These are phyloP conservation scores for Podabrus alpinus DNA, from an alignment of 2,888 invertebrate species.

Conservation along the genomic window DNA sequence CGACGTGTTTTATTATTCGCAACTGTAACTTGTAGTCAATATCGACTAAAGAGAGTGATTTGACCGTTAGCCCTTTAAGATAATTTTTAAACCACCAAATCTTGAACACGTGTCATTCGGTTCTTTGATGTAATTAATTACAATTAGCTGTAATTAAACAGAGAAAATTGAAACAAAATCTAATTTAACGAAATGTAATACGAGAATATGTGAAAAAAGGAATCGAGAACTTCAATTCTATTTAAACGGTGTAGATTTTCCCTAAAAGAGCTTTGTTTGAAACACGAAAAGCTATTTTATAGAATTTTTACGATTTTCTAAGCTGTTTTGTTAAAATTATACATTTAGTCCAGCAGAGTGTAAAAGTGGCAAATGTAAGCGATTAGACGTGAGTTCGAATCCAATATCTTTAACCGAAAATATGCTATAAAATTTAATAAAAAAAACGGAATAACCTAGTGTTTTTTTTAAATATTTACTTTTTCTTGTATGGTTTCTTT, in stretches of 20 bases:
- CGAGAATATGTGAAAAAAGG: background rate
- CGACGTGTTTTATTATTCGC: constrained; percentile 25
- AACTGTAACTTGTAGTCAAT: constrained; percentile 5
- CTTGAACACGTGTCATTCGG: background rate
- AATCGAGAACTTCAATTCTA: background rate
- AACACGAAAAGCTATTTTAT: background rate
- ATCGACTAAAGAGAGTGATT: background rate
- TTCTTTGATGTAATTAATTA: background rate
- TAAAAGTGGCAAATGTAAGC: background rate
- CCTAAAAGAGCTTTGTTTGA: background rate
- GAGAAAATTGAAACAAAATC: background rate
- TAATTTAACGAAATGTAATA: background rate
- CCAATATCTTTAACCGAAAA: background rate
- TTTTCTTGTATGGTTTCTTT: background rate
- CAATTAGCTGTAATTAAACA: background rate
- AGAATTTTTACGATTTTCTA: background rate
- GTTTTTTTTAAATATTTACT: background rate
- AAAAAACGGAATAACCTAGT: too few relatives aligned
- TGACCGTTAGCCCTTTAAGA: background rate
- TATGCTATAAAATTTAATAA: background rate
- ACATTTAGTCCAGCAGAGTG: background rate
- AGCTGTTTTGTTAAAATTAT: background rate
- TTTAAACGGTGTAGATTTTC: background rate
- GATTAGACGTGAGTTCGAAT: background rate
- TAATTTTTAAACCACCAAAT: background rate